Base-by-base conservation (phyloP, 2,113 vertebrate species). In the Sorex araneus region DNA sequence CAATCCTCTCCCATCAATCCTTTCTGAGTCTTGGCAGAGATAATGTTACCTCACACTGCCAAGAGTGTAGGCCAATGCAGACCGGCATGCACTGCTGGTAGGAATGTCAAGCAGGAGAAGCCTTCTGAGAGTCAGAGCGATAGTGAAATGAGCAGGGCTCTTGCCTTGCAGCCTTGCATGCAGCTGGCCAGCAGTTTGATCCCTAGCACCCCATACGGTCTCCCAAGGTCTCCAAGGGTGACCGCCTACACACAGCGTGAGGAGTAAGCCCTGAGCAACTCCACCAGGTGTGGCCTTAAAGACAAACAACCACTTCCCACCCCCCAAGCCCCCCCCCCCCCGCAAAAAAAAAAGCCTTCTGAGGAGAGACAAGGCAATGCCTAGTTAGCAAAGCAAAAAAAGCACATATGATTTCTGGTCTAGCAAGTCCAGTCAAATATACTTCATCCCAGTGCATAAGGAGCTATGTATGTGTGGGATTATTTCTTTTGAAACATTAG, bases 391-490 rank as follows among this genome's bases (percentile, higher is more conserved):
- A 91, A 85, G 34, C 47, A 10, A 50, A 43, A 89, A 75, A 78
- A 15, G 30, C 43, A 4, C 43, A 18, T 79, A 71, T 83, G 16
- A 27, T 40, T 12, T 16, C 19, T 6, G 25, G 3, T 64, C 60
- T 63, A 75, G 25, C 9, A 89, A 90, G 36, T 25, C n/a, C n/a
- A 84, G 45, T 75, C 27, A 47, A 73, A 67, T 57, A 47, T 86
- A 12, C 71, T 80, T 92, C 74, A 40, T 2, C 11, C 15, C 7
- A 66, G 3, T 74, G 28, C 30, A 70, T 4, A 36, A 70, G 76
- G 60, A 83, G 19, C 8, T 90, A 67, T 43, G 21, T 36, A 60
- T 34, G 21, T 36, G 57, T 34, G 21, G 79, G 36, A 92, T 70
- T 36, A 47, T 66, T 19, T 82, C 78, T 54, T 60, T 60, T 60